Percentiles rank a stretch among this genome's conserved stretches.
phyloP scores from a whole-genome alignment of 2,113 vertebrate species.

The Cardinalis cardinalis region DNA sequence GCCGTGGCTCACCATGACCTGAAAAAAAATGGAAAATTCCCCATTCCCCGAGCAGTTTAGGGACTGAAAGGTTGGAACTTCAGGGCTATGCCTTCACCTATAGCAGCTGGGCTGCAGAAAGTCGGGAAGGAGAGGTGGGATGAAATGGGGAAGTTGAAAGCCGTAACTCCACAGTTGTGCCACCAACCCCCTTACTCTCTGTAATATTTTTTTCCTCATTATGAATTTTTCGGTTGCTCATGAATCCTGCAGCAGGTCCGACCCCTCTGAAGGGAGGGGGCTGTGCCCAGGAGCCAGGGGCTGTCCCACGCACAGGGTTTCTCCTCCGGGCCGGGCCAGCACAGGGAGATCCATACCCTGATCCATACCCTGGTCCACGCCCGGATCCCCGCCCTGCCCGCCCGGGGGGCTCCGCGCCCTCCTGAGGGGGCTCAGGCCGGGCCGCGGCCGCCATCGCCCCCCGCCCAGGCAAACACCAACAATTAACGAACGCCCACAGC shows the following conservation, averaged over 20 bases:
- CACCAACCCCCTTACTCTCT: background rate
- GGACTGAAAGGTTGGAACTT: fast-evolving
- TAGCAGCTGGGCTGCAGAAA: background rate
- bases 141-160: background rate
- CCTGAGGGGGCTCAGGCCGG: background rate
- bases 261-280: background rate
- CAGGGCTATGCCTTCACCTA: background rate
- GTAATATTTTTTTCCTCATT: fast-evolving
- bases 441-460: background rate
- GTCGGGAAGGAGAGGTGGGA: background rate
- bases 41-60: background rate
- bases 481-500: background rate
- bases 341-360: background rate
- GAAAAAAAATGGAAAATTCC: background rate
- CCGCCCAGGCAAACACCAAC: background rate
- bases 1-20: background rate
- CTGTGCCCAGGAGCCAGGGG: background rate
- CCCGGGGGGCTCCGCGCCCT: background rate
- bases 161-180: background rate
- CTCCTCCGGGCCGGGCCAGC: background rate
- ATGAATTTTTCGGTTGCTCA: background rate
- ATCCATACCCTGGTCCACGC: background rate
- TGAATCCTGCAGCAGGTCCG: background rate
- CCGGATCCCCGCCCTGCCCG: background rate
- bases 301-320: background rate